Conservation (phyloP, 2,888 invertebrate species). For the Drymonia ruficornis region DNA sequence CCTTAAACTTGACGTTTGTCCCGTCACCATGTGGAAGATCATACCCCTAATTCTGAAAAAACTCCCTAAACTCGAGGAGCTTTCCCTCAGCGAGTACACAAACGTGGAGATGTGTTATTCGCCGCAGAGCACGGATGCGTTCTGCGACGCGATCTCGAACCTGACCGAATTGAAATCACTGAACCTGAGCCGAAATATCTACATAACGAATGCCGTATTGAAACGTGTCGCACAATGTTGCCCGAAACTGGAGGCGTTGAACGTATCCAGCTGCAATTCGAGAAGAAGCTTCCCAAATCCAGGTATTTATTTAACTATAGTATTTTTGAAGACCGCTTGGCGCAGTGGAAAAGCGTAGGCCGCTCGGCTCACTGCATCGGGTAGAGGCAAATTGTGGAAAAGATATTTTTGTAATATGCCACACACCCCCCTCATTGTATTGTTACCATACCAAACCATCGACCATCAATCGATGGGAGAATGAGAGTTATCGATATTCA, state of each 20-base stretch:
- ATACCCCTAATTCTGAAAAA: slow-evolving; percentile 65
- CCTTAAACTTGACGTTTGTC: slow-evolving; percentile 67
- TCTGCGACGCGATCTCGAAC: slow-evolving; percentile 64
- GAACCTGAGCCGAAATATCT: slow-evolving; percentile 71
- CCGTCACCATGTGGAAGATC: slow-evolving; percentile 68
- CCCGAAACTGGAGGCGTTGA: slow-evolving; percentile 67
- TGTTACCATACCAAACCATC: too few species aligned
- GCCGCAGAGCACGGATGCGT: slow-evolving; percentile 55
- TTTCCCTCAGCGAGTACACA: slow-evolving; percentile 71
- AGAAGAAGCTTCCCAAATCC: slow-evolving; percentile 47
- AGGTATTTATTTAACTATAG: slow-evolving; percentile 44
- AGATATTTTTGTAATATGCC: too few species aligned
- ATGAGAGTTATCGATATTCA: too few species aligned
- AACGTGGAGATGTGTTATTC: slow-evolving; percentile 48
- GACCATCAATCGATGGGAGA: too few species aligned
- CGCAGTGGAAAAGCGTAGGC: too few species aligned
- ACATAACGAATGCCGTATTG: slow-evolving; percentile 81
- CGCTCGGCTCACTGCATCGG: too few species aligned
- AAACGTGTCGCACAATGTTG: slow-evolving; percentile 77
- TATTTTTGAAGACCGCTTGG: too few species aligned
- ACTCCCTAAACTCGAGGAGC: slow-evolving; percentile 62
- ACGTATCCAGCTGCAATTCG: slow-evolving; percentile 75
- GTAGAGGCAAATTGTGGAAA: too few species aligned
- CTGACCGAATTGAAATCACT: slow-evolving; percentile 73
- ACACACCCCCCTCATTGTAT: too few species aligned